Percentiles rank a stretch among this genome's conserved stretches.
phyloP scores from a whole-genome alignment of 2,797 vertebrate genomes.

The Vespertilio murinus region DNA sequence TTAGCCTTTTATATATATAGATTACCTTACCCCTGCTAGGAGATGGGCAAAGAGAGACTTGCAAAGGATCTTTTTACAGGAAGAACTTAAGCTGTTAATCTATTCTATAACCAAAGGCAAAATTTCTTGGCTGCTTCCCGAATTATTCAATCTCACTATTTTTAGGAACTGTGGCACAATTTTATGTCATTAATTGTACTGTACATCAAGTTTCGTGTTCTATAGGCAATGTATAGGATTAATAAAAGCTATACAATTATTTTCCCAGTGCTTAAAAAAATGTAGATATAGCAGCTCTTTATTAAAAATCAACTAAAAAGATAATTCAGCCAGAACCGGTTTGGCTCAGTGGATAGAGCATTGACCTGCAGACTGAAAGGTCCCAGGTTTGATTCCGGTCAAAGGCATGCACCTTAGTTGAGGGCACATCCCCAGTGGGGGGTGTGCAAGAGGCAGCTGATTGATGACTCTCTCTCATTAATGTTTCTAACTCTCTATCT shows the following conservation, averaged over 20 bases:
- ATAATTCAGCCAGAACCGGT: too few species aligned
- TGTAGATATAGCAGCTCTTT: neutral
- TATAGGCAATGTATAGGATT: neutral
- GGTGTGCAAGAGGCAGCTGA: too few species aligned
- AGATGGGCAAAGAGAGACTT: neutral
- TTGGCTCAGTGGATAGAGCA: too few species aligned
- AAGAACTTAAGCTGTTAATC: neutral
- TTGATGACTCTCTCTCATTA: too few species aligned
- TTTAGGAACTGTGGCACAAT: neutral
- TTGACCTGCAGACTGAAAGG: too few species aligned
- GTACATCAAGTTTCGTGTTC: neutral
- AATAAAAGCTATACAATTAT: neutral
- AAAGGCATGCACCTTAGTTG: too few species aligned
- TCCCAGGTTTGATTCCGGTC: too few species aligned
- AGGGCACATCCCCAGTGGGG: too few species aligned
- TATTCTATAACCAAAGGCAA: neutral
- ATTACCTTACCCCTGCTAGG: neutral
- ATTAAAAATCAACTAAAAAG: neutral
- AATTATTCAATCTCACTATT: neutral
- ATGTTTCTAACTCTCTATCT: too few species aligned
- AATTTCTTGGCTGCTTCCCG: neutral
- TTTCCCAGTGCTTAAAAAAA: constrained; percentile 8
- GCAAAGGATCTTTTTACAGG: neutral
- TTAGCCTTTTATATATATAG: too few species aligned
- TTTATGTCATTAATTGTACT: neutral